phyloP scores from a whole-genome alignment of 2,888 invertebrate genomes.

The Drosophila demipolita region DNA sequence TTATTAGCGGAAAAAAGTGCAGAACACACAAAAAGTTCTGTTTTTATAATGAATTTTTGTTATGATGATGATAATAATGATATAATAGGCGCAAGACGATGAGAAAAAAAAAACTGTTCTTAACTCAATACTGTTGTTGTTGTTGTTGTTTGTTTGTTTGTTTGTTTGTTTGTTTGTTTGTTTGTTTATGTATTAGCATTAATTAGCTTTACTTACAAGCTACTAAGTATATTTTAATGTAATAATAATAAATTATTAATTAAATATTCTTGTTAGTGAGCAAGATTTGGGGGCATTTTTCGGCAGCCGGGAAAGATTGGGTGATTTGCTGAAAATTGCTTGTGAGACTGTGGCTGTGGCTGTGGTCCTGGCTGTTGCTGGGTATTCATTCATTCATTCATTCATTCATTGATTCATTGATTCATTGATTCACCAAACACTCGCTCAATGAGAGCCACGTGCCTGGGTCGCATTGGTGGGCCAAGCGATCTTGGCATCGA shows the following conservation, averaged over 20 bases:
- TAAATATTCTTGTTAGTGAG: conserved; percentile 77
- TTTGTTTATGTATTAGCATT: conserved; percentile 69
- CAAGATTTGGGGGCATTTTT: conserved; percentile 49
- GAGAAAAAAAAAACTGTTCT: conserved; percentile 55
- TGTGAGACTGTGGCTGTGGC: neutral
- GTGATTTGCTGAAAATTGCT: too few species aligned
- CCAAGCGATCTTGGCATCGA: conserved; percentile 99
- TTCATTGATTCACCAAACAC: neutral
- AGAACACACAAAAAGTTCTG: conserved; percentile 12
- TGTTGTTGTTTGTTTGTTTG: conserved; percentile 15
- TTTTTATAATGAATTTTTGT: conserved; percentile 8
- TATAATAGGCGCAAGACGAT: conserved; percentile 15
- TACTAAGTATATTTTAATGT: conserved; percentile 78
- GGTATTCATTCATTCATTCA: neutral
- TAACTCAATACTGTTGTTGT: conserved; percentile 75
- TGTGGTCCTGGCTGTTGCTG: neutral
- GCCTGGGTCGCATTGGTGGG: conserved; percentile 86
- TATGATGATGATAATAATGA: conserved; percentile 15
- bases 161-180: conserved; percentile 56
- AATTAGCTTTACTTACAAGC: conserved; percentile 74
- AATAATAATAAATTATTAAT: conserved; percentile 80
- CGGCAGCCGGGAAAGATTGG: neutral
- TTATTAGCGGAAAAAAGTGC: conserved; percentile 48
- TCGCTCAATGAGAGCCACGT: conserved; percentile 38
- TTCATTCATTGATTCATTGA: neutral